Evolutionary conservation across 64 coral and sea anemone species (phyloP).

Genomic region (Catalaphyllia jardinei): DNA sequence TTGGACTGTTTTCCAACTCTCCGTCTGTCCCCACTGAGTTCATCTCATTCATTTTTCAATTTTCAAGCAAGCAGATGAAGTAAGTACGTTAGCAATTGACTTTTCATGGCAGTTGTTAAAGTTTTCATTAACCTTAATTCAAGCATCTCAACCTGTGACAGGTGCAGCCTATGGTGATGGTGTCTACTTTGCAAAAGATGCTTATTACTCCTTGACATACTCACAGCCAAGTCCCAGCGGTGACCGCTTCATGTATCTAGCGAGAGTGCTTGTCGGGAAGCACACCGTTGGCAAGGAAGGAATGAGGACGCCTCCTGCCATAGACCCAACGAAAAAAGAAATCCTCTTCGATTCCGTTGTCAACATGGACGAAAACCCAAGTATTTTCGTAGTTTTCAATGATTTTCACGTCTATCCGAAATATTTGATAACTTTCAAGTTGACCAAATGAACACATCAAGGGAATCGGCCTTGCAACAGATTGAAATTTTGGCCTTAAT

Average conservation of each 20-base stretch:
- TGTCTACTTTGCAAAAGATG: conserved; percentile 48
- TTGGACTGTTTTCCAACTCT: too few species aligned
- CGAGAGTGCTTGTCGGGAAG: conserved; percentile 39
- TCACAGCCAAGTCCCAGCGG: not conserved
- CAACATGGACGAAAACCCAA: not conserved
- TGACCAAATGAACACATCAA: too few species aligned
- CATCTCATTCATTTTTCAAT: too few species aligned
- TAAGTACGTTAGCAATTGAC: too few species aligned
- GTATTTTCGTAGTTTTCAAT: conserved; percentile 36
- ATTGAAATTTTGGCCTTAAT: too few species aligned
- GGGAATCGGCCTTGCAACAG: too few species aligned
- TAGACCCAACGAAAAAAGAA: not conserved
- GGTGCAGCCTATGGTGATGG: conserved; percentile 26
- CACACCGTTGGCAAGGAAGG: not conserved
- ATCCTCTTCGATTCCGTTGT: conserved; percentile 50
- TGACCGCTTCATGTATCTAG: conserved; percentile 34
- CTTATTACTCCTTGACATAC: not conserved
- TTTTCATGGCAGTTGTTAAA: too few species aligned
- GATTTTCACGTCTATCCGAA: conserved; percentile 34
- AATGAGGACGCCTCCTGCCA: not conserved
- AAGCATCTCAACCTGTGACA: not conserved
- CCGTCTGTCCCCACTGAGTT: too few species aligned
- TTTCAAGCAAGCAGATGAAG: too few species aligned
- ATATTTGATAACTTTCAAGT: conserved; percentile 39
- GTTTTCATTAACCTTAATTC: too few species aligned